Conservation (phyloP, 1,140 invertebrate species). For the Micrasema longulum region DNA sequence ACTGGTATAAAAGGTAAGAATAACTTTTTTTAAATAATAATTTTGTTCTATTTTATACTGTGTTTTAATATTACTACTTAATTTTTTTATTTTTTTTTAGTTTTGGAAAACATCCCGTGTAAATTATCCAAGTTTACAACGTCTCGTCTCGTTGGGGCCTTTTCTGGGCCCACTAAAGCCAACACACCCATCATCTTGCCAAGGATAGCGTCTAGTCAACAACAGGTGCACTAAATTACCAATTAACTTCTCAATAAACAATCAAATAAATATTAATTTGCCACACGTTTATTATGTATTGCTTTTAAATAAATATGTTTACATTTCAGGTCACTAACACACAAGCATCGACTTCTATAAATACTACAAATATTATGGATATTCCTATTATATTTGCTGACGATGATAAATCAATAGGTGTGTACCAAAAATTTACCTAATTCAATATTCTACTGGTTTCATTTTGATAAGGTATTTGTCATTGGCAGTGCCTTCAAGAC, state of each 20-base stretch:
- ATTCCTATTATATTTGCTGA: slow-evolving; percentile 54
- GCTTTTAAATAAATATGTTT: not conserved
- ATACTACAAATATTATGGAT: slow-evolving; percentile 51
- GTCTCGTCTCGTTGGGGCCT: slow-evolving; percentile 24
- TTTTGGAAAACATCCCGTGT: slow-evolving; percentile 50
- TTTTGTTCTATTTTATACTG: no score
- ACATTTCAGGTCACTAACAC: not conserved
- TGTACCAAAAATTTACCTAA: not conserved
- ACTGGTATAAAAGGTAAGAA: slow-evolving; percentile 17
- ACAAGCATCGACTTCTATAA: slow-evolving; percentile 38
- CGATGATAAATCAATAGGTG: slow-evolving; percentile 50
- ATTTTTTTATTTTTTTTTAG: no score
- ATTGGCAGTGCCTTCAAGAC: no score
- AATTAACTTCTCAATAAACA: no score
- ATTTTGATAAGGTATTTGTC: no score
- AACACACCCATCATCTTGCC: slow-evolving; percentile 44
- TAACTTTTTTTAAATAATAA: not conserved
- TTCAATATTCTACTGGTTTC: no score
- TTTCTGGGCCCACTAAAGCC: slow-evolving; percentile 27
- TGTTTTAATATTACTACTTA: no score
- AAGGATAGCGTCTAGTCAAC: not conserved
- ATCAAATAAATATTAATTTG: no score
- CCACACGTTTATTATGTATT: no score
- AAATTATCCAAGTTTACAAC: slow-evolving; percentile 35
- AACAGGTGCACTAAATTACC: no score